Conservation (phyloP, 2,113 vertebrate species). For the Pardalotus punctatus region DNA sequence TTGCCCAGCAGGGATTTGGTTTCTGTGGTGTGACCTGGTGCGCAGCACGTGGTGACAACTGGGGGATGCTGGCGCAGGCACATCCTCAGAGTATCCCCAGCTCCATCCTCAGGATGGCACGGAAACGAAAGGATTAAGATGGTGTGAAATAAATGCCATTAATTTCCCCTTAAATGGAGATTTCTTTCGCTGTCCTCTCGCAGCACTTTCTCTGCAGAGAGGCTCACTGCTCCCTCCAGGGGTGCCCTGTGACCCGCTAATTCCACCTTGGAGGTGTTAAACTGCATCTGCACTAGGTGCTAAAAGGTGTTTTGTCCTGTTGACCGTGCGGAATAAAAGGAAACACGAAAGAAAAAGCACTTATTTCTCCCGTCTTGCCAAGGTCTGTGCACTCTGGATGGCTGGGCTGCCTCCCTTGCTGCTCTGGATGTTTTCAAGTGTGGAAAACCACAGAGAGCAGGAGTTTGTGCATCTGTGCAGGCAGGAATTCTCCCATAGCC, state of each 20-base stretch:
- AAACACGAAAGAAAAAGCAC: background rate
- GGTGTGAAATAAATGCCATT: background rate
- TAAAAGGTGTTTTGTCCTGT: conserved; percentile 40
- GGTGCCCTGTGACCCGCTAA: background rate
- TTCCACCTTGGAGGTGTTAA: conserved; percentile 24
- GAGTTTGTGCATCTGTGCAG: background rate
- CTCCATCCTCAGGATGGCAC: background rate
- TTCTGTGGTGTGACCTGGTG: background rate
- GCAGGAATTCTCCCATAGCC: background rate
- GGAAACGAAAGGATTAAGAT: background rate
- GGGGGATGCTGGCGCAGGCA: background rate
- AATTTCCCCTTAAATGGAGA: background rate
- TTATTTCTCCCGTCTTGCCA: background rate
- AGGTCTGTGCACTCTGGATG: background rate
- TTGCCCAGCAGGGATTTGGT: background rate
- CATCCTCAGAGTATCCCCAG: background rate
- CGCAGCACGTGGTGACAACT: background rate
- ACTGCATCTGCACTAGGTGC: conserved; percentile 24
- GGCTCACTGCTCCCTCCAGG: background rate
- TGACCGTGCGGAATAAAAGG: background rate
- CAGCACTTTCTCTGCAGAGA: background rate
- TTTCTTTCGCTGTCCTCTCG: background rate
- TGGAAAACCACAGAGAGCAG: background rate
- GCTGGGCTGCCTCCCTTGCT: background rate
- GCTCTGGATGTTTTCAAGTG: background rate